phyloP scores from a whole-genome alignment of 37 sponge, comb jelly and placozoan genomes.

The Agelas oroides region DNA sequence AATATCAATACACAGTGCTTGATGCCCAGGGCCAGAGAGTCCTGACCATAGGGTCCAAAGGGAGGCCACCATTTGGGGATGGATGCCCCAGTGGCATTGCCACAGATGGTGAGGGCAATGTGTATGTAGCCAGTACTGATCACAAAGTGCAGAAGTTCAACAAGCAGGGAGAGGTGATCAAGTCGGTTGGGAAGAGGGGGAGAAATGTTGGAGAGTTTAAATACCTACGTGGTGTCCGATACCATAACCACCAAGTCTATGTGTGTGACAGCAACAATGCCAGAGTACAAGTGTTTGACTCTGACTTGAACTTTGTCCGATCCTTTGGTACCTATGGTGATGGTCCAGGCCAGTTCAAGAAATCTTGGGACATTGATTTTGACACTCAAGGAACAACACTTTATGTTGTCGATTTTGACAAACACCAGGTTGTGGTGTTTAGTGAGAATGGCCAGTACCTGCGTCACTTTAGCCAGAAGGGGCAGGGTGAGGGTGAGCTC shows the following conservation, averaged over 20 bases:
- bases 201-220: conserved; percentile 3
- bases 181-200: background rate
- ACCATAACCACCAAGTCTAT: background rate
- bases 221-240: background rate
- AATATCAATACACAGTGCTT: background rate
- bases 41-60: no score
- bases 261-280: conserved; percentile 11
- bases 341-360: background rate
- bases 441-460: background rate
- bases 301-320: background rate
- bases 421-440: conserved; percentile 10
- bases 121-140: background rate
- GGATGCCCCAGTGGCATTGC: background rate
- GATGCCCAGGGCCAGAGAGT: background rate
- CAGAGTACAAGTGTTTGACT: conserved; percentile 12
- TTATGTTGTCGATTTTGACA: background rate
- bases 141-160: background rate
- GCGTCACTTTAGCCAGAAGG: background rate
- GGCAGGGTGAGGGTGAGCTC: background rate
- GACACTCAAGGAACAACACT: background rate
- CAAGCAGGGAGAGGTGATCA: background rate
- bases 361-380: background rate
- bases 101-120: background rate
- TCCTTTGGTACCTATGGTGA: background rate
- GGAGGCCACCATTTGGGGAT: background rate